Base-by-base conservation (phyloP, 2,113 vertebrate genomes). In the Coptodon bakossiorum region DNA sequence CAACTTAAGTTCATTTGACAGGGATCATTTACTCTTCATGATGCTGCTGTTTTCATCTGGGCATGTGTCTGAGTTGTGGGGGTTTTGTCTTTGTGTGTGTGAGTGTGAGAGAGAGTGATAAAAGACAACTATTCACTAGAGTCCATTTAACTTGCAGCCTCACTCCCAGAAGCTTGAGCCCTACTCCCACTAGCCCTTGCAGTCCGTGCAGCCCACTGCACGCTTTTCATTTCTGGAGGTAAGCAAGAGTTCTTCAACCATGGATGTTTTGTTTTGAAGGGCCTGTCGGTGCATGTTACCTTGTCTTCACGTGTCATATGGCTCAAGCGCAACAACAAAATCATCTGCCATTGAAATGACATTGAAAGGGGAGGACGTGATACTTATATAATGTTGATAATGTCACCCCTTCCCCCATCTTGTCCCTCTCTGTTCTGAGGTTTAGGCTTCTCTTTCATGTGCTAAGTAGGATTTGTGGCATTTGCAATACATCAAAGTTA, bases 211-310 rank as follows among this genome's bases (percentile, higher is more conserved):
- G 98, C 93, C 98, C 98, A 90, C 97, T 99, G 97, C 98, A 98
- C 96, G 98, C 98, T 83, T 99, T 99, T 96, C 98, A 99, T 97
- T 99, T 99, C 94, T 99, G 98, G 98, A 99, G 98, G 98, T 99
- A 99, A 99, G 98, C 97, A 3, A 86, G 79, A 92, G 91, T 81
- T 91, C 85, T 91, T 88, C 82, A 85, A 27, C 71, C 84, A 38
- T 87, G 85, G 78, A 78, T 90, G 10, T 94, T 92, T 93, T 92
- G 59, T 87, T 86, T 82, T 88, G 66, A 87, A 63, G 81, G 31
- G 81, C 73, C 80, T 79, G 36, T 80, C 29, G 19, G 24, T 85
- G 85, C 81, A 81, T 59, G 89, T 88, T 61, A 9, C 76, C 43
- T 50, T n/a, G 24, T 63, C 17, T 34, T 79, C 59, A 56, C 43